These are phyloP conservation scores for Pandemis corylana DNA, from an alignment of 2,888 invertebrate genomes.

Conservation along the genomic window DNA sequence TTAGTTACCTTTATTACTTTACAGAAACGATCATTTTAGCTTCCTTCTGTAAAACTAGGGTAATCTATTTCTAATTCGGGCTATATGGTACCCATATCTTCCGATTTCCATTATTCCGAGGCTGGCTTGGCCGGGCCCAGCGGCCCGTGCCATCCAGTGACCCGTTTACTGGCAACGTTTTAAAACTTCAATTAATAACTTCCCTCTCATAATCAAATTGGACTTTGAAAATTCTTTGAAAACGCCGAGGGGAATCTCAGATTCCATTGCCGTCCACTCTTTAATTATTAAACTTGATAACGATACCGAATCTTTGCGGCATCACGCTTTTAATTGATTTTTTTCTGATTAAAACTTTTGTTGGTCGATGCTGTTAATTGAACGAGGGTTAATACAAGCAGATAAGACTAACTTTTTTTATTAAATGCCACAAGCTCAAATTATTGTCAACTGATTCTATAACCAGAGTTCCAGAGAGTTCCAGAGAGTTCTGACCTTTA, in stretches of 20 bases:
- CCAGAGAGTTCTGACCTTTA: too few relatives aligned
- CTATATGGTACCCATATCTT: background rate
- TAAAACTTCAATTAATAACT: slow-evolving; percentile 72
- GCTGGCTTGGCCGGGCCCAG: slow-evolving; percentile 21
- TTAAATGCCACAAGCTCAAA: background rate
- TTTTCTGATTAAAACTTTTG: slow-evolving; percentile 45
- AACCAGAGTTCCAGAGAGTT: background rate
- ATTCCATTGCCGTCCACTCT: slow-evolving; percentile 56
- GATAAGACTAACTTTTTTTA: background rate
- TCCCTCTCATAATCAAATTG: slow-evolving; percentile 66
- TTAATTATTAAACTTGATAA: slow-evolving; percentile 69
- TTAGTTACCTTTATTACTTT: background rate
- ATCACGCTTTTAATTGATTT: slow-evolving; percentile 44
- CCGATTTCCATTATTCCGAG: slow-evolving; percentile 13
- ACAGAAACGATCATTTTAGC: background rate
- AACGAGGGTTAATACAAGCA: slow-evolving; percentile 8
- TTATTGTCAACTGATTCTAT: background rate
- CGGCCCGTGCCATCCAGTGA: slow-evolving; percentile 43
- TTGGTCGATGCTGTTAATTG: slow-evolving; percentile 38
- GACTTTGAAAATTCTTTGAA: slow-evolving; percentile 57
- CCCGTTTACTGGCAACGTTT: slow-evolving; percentile 50
- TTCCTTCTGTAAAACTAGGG: background rate
- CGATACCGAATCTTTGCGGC: slow-evolving; percentile 49
- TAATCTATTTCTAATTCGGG: slow-evolving; percentile 1
- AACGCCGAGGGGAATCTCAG: slow-evolving; percentile 53